phyloP scores from a whole-genome alignment of 2,888 invertebrate genomes.

The Erebia aethiops region DNA sequence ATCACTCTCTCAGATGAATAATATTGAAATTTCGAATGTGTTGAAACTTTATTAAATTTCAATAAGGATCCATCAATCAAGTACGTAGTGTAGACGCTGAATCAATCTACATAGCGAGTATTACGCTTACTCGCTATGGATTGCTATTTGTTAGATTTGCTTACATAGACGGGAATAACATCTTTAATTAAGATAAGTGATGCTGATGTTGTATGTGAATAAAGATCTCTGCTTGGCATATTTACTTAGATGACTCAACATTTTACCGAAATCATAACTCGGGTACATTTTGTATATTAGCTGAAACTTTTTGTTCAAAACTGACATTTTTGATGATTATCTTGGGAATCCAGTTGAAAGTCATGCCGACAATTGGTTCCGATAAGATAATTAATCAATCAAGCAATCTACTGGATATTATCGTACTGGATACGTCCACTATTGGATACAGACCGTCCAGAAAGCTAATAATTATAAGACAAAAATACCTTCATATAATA shows the following conservation, averaged over 20 bases:
- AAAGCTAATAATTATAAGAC: no score
- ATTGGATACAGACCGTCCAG: no score
- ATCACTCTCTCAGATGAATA: background rate
- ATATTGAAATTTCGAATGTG: slow-evolving; percentile 4
- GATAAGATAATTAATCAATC: no score
- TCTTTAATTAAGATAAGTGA: slow-evolving; percentile 11
- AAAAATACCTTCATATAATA: no score
- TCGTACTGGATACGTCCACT: no score
- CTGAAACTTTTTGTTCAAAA: no score
- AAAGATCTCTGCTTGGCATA: background rate
- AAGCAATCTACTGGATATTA: no score
- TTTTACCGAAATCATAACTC: background rate
- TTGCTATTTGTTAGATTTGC: background rate
- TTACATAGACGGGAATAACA: slow-evolving; percentile 2
- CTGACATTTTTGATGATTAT: no score
- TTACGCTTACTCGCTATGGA: slow-evolving; percentile 11
- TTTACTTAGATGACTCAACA: background rate
- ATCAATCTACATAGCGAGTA: slow-evolving; percentile 2
- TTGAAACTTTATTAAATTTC: slow-evolving; percentile 4
- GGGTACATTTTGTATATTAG: no score
- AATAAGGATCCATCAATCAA: slow-evolving; percentile 3
- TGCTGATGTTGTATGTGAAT: background rate
- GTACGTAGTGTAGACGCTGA: background rate
- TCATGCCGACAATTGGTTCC: no score
- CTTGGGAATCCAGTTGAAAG: no score